Evolutionary conservation across 2,113 vertebrate species (phyloP).

Genomic region (Cervus canadensis): DNA sequence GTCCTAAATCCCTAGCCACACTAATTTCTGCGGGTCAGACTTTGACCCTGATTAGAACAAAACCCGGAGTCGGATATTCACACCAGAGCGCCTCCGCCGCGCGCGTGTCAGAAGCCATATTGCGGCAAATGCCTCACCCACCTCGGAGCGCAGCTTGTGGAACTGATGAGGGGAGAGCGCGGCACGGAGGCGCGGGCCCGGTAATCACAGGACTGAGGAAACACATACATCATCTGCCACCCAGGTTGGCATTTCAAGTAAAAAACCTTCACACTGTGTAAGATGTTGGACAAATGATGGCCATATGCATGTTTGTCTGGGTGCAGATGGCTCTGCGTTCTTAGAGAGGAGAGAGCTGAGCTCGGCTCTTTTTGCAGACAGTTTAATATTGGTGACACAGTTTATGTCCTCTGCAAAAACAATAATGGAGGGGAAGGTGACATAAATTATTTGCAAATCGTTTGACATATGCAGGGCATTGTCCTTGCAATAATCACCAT

Average conservation of each 20-base stretch:
- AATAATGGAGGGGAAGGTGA: slow-evolving; percentile 95
- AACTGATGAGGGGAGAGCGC: slow-evolving; percentile 99
- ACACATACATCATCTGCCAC: slow-evolving; percentile 99
- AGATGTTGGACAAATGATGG: slow-evolving; percentile 99
- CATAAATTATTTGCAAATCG: slow-evolving; percentile 98
- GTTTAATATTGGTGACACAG: slow-evolving; percentile 95
- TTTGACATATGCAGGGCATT: slow-evolving; percentile 96
- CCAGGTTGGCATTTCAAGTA: slow-evolving; percentile 96
- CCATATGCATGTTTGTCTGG: slow-evolving; percentile 95
- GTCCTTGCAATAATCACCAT: slow-evolving; percentile 97
- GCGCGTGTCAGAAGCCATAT: slow-evolving; percentile 97
- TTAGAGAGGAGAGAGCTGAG: slow-evolving; percentile 93
- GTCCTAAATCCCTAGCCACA: slow-evolving; percentile 92
- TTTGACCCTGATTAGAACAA: slow-evolving; percentile 90
- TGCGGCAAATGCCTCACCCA: slow-evolving; percentile 95
- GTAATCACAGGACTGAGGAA: slow-evolving; percentile 99
- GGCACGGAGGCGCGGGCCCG: slow-evolving; percentile 93
- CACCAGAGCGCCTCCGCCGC: slow-evolving; percentile 87
- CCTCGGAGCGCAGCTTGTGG: slow-evolving; percentile 95
- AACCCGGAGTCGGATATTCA: slow-evolving; percentile 93
- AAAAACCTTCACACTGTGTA: slow-evolving; percentile 98
- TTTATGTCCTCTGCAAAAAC: slow-evolving; percentile 95
- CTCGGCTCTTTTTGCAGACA: slow-evolving; percentile 89
- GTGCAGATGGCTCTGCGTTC: slow-evolving; percentile 93
- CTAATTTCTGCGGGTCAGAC: slow-evolving; percentile 93